Base-by-base conservation (phyloP, 2,113 vertebrate genomes). In the Labeo rohita region DNA sequence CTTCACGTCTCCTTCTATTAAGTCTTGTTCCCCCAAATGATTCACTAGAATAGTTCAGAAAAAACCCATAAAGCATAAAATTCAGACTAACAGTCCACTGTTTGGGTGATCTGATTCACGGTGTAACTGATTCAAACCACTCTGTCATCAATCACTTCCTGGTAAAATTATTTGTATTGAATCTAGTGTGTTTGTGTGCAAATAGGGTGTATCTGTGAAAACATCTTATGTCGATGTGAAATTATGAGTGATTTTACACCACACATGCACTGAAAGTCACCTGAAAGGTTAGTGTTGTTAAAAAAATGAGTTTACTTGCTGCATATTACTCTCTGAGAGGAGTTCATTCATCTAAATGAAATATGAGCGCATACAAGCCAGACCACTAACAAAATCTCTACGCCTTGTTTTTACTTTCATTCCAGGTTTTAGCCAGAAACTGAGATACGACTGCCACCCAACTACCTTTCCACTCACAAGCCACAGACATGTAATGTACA, bases 1-100 rank as follows among this genome's bases (percentile, higher is more conserved):
- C n/a, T 68, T 43, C 63, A 76, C 50, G 54, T 81, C 72, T 34
- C 34, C 43, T 28, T 28, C 82, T 59, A 28, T 56, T 75, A 49
- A 28, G 59, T 84, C 82, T 8, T 13, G 36, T 11, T 61, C 50
- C 34, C 4, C 36, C 52, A 56, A 59, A 87, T 50, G 59, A 63
- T 73, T 45, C 43, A 23, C 36, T 52, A 39, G 50, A 70, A 84
- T 68, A 59, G 23, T 75, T 80, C 15, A 54, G 6, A 82, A 82
- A 52, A 66, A 49, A 21, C 13, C 15, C 15, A 66, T 66, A 34
- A 66, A 81, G 61, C 61, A 34, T 77, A 36, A 54, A 34, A 52
- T 77, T 13, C 12, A 65, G n/a, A 21, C 43, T 4, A 23, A 28
- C 79, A 9, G 12, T 65, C 36, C 2, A 15, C 23, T 81, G 43